These are phyloP conservation scores for Mastomys natalensis DNA, from an alignment of 2,113 vertebrate species.

Conservation along the genomic window DNA sequence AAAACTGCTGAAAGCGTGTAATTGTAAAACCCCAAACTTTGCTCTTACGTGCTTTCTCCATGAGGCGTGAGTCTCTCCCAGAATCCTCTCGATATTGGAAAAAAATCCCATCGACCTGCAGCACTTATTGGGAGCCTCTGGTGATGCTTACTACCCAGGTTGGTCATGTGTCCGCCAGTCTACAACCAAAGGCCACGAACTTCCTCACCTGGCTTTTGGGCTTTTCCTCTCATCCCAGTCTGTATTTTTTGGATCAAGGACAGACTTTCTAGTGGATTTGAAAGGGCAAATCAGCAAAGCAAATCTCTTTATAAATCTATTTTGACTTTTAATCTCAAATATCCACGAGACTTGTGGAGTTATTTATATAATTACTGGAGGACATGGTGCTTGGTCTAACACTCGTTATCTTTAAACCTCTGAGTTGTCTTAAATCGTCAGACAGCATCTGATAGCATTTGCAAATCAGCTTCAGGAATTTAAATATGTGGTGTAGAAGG, in stretches of 20 bases:
- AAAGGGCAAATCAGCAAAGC: conserved; percentile 2
- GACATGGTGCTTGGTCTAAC: neutral
- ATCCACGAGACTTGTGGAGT: neutral
- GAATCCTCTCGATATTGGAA: neutral
- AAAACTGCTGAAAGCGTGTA: neutral
- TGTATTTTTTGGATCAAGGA: neutral
- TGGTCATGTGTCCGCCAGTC: neutral
- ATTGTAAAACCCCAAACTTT: neutral
- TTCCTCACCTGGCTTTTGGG: neutral
- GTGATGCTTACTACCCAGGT: neutral
- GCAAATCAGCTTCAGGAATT: neutral
- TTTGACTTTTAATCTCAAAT: conserved; percentile 44
- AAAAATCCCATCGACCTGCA: neutral
- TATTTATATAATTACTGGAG: conserved; percentile 2
- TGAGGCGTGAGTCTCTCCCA: neutral
- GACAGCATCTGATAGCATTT: conserved; percentile 16
- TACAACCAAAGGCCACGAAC: neutral
- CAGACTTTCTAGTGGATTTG: neutral
- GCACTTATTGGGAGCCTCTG: neutral
- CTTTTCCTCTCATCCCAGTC: neutral
- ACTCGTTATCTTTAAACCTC: neutral
- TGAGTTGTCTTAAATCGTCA: conserved; percentile 36
- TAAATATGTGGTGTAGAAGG: neutral
- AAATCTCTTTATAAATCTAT: conserved; percentile 37
- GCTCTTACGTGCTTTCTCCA: neutral